phyloP scores from a whole-genome alignment of 2,888 invertebrate species.

The Hybos culiciformis region DNA sequence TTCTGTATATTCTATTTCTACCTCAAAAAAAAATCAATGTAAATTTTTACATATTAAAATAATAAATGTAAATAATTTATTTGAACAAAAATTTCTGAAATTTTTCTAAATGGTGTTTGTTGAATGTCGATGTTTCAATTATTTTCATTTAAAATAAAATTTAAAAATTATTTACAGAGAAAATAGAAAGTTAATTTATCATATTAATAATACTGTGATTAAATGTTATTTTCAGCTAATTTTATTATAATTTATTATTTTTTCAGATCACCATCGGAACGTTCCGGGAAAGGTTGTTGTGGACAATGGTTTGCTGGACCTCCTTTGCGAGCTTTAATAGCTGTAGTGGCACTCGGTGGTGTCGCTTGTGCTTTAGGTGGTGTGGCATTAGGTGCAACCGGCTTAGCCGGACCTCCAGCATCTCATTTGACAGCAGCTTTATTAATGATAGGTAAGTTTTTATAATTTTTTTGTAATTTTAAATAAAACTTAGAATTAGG shows the following conservation, averaged over 20 bases:
- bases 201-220: no score
- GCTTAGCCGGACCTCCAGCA: slow-evolving; percentile 34
- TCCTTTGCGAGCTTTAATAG: slow-evolving; percentile 34
- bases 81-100: no score
- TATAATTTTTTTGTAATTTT: neutral
- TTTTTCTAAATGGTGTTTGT: no score
- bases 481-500: neutral
- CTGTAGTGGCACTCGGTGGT: slow-evolving; percentile 35
- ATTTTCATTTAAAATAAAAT: no score
- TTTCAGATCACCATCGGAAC: slow-evolving; percentile 35
- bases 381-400: slow-evolving; percentile 34
- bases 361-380: slow-evolving; percentile 36
- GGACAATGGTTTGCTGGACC: slow-evolving; percentile 37
- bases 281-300: slow-evolving; percentile 36
- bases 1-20: no score
- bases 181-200: no score
- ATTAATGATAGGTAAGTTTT: slow-evolving; percentile 34
- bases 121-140: no score
- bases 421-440: slow-evolving; percentile 35
- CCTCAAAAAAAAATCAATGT: no score
- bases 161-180: no score
- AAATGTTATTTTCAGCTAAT: no score
- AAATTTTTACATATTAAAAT: no score
- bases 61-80: no score
- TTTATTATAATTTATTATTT: slow-evolving; percentile 2